Percentiles rank a stretch among this genome's conserved stretches.
phyloP scores from a whole-genome alignment of 2,797 vertebrate species.

The Lithobates sylvaticus region DNA sequence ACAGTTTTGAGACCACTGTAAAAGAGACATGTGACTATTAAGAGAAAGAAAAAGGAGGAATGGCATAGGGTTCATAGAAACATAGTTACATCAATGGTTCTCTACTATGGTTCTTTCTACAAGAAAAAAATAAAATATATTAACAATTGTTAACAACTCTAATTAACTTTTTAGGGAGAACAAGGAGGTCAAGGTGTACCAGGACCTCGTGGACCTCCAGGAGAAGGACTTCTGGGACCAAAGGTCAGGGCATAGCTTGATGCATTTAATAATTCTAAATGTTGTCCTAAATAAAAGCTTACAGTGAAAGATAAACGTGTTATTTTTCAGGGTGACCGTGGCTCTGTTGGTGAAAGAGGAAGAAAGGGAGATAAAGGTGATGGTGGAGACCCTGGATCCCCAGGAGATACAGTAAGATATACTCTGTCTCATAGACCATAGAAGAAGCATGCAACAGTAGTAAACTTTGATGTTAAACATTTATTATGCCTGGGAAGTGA shows the following conservation, averaged over 20 bases:
- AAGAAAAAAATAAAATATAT: too few species aligned
- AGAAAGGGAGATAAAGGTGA: slow-evolving; percentile 85
- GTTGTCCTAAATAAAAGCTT: background rate
- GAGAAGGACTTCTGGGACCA: slow-evolving; percentile 86
- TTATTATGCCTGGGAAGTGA: too few species aligned
- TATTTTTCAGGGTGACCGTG: slow-evolving; percentile 83
- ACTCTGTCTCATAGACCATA: background rate
- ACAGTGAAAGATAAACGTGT: background rate
- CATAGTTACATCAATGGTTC: too few species aligned
- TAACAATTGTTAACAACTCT: too few species aligned
- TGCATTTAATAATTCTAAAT: background rate
- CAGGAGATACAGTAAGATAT: slow-evolving; percentile 82
- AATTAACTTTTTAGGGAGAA: slow-evolving; percentile 80
- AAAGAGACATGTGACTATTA: too few species aligned
- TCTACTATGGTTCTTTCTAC: too few species aligned
- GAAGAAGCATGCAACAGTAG: background rate
- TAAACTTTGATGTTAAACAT: too few species aligned
- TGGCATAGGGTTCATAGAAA: too few species aligned
- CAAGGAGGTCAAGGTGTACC: slow-evolving; percentile 87
- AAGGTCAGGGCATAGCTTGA: slow-evolving; percentile 77
- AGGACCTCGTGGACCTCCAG: slow-evolving; percentile 86
- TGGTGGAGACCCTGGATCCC: slow-evolving; percentile 81
- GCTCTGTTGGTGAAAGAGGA: slow-evolving; percentile 84
- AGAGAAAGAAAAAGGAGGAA: too few species aligned
- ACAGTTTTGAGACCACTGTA: too few species aligned